Base-by-base conservation (phyloP, 2,797 vertebrate species). In the Danio albolineatus region DNA sequence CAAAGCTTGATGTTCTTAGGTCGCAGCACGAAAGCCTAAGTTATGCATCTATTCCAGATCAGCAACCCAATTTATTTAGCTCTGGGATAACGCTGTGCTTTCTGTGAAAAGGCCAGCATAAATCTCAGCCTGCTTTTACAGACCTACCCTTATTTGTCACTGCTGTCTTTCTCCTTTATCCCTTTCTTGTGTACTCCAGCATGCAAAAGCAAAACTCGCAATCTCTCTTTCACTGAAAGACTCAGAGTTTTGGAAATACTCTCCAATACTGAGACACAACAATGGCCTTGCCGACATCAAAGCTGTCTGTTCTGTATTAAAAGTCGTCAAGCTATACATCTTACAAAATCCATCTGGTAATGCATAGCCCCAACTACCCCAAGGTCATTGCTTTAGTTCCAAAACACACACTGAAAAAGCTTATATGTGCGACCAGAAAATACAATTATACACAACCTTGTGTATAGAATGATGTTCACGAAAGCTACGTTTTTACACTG, bases 51-150 rank as follows among this genome's bases (percentile, higher is more conserved):
- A 59, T 82, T 79, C 57, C 51, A 76, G 74, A 84, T 85, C 80
- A 60, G 80, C 82, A 70, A 75, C 64, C 44, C 60, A 78, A 88
- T 88, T 88, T 86, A 87, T 85, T 78, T 59, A 56, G 75, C 79
- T 79, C 74, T 80, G 66, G 73, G 81, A 85, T 83, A 88, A 86
- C 76, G 70, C 82, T 64, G 67, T 62, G 78, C 73, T 80, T 83
- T 82, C 72, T 72, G 49, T 66, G 81, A 85, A 88, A 85, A 78
- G 70, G 79, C 86, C 69, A 39, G 43, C 80, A 82, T 89, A 87
- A 89, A 88, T 88, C 87, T 86, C 39, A 53, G 75, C 75, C 79
- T 80, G 79, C 82, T 85, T 88, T 84, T 86, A 77, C 79, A 73
- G 67, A 76, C 70, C 66, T 65, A 76, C 65, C 54, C 82, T 83